Percentiles rank a stretch among this genome's conserved stretches.
These are phyloP conservation scores for Ametastegia equiseti DNA, from an alignment of 2,888 invertebrate genomes.

Conservation along the genomic window DNA sequence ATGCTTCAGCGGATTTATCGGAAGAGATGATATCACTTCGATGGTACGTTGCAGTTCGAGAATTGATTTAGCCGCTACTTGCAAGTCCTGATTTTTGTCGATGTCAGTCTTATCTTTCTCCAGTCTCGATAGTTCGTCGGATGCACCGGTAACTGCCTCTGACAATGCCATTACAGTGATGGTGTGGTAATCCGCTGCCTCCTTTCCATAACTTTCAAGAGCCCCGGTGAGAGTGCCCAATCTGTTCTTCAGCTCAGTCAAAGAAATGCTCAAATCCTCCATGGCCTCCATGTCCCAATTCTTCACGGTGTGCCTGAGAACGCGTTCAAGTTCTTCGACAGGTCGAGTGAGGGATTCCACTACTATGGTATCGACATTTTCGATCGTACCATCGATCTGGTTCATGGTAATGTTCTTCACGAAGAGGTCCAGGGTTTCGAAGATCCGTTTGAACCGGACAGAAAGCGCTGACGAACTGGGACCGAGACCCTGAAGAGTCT, in stretches of 20 bases:
- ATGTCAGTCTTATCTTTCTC: slow-evolving; percentile 51
- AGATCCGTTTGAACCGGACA: slow-evolving; percentile 52
- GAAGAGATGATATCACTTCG: slow-evolving; percentile 43
- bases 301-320: slow-evolving; percentile 55
- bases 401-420: slow-evolving; percentile 52
- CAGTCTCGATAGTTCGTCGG: slow-evolving; percentile 57
- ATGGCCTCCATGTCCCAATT: slow-evolving; percentile 50
- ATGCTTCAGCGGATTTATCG: slow-evolving; percentile 47
- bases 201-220: slow-evolving; percentile 66
- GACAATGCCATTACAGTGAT: slow-evolving; percentile 64
- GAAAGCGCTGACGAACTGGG: slow-evolving; percentile 47
- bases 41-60: slow-evolving; percentile 49
- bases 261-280: slow-evolving; percentile 59
- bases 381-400: slow-evolving; percentile 53
- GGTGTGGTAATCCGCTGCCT: slow-evolving; percentile 62
- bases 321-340: slow-evolving; percentile 63
- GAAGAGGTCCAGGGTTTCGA: slow-evolving; percentile 56
- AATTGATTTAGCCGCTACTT: slow-evolving; percentile 45
- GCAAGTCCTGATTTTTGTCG: slow-evolving; percentile 53
- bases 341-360: slow-evolving; percentile 69
- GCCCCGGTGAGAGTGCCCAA: slow-evolving; percentile 66
- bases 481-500: slow-evolving; percentile 30
- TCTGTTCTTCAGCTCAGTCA: slow-evolving; percentile 65
- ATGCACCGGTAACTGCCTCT: slow-evolving; percentile 59
- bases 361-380: slow-evolving; percentile 70